These are phyloP conservation scores for Hirtodrosophila trivittata DNA, from an alignment of 2,888 invertebrate species.

Conservation along the genomic window DNA sequence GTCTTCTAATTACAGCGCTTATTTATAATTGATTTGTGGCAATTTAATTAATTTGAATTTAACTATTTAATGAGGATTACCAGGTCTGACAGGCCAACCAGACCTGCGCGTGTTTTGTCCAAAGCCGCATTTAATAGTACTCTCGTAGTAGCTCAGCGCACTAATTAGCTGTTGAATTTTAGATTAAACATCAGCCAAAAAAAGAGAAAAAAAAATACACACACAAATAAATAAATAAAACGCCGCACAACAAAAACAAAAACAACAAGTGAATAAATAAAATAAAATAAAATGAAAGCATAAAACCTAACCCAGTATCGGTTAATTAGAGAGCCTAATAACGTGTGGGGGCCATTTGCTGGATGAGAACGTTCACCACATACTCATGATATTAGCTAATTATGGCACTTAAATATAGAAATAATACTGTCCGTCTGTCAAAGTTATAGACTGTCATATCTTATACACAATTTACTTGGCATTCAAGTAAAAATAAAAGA, in stretches of 20 bases:
- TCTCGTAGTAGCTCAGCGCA: slow-evolving; percentile 45
- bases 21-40: slow-evolving; percentile 80
- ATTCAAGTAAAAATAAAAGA: no score
- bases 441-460: no score
- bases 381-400: slow-evolving; percentile 7
- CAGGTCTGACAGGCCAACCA: slow-evolving; percentile 42
- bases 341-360: slow-evolving; percentile 17
- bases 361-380: slow-evolving; percentile 4
- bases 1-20: slow-evolving; percentile 79
- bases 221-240: slow-evolving; percentile 3
- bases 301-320: slow-evolving; percentile 6
- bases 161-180: slow-evolving; percentile 80
- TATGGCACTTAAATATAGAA: no score
- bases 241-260: background rate
- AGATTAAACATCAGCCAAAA: slow-evolving; percentile 61
- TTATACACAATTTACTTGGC: no score
- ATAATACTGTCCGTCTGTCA: no score
- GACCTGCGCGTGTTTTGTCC: slow-evolving; percentile 26
- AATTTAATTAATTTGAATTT: slow-evolving; percentile 81
- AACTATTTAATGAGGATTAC: slow-evolving; percentile 80
- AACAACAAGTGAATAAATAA: background rate
- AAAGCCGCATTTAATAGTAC: slow-evolving; percentile 69
- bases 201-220: slow-evolving; percentile 17
- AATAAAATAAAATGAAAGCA: background rate
- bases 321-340: slow-evolving; percentile 47